Evolutionary conservation across 2,797 vertebrate genomes (phyloP), one percentile per base, ranked within the genome.

Genomic region (Lindbergichthys nudifrons): DNA sequence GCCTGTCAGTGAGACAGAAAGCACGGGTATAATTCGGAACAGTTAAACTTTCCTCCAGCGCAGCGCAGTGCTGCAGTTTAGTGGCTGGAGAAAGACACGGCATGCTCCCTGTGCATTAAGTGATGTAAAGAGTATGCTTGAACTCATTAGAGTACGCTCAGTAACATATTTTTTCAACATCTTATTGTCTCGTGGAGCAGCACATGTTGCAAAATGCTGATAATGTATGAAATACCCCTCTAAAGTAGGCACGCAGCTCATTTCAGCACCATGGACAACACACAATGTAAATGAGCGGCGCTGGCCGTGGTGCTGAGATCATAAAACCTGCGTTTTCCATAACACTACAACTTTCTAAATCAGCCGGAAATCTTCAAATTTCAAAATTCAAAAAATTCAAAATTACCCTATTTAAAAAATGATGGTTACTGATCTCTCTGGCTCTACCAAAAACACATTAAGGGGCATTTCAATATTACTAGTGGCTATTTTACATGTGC

Each of bases 61-160:
- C 53, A 72, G 86, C 84, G 62, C 87, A 46, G 62, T 75, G 85
- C 83, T 84, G 83, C 85, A 10, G 73, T 75, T 80, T 41, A 81
- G 80, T 41, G 80, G 78, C 79, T 16, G 84, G 4, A 59, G 3
- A 23, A 48, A 68, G 84, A 73, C 61, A 82, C 85, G 62, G 52
- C 79, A 76, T 16, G 67, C 23, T 18, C 3, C 10, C 18, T 68
- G 42, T 41, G 23, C n/a, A 32, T n/a, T 14, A 63, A 43, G 36
- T 30, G 14, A 32, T 15, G 12, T 12, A 36, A 21, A n/a, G 2
- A 23, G 10, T 51, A 11, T 3, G 7, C 6, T 53, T 18, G 1
- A 32, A 6, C 41, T 53, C 10, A 13, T 5, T n/a, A 0, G 19
- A 19, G 8, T 3, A 3, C 21, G 4, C 26, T 6, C 39, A 19